Evolutionary conservation across 2,797 vertebrate species (phyloP).

Genomic region (Danio kyathit): DNA sequence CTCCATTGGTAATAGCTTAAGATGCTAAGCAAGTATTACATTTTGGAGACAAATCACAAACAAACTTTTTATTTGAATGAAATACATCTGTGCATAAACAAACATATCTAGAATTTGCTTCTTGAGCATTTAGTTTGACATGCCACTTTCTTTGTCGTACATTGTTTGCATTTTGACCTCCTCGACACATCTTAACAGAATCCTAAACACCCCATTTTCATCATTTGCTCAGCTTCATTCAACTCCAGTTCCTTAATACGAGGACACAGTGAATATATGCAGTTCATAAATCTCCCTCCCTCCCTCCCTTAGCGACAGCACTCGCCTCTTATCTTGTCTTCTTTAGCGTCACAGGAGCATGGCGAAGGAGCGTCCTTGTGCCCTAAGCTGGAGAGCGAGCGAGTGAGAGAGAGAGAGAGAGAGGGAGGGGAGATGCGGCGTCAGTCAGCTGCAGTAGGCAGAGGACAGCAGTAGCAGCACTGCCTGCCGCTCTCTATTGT

Average conservation of each 20-base stretch:
- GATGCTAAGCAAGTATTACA: too few relatives aligned
- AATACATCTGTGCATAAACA: too few relatives aligned
- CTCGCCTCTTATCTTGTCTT: slow-evolving; percentile 66
- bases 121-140: not conserved
- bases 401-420: slow-evolving; percentile 48
- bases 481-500: slow-evolving; percentile 79
- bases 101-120: too few relatives aligned
- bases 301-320: slow-evolving; percentile 61
- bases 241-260: slow-evolving; percentile 10
- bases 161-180: not conserved
- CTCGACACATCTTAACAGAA: not conserved
- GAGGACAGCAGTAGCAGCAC: slow-evolving; percentile 74
- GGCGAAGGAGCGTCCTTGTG: slow-evolving; percentile 60
- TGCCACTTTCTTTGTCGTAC: not conserved
- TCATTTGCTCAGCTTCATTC: slow-evolving; percentile 11
- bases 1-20: too few relatives aligned
- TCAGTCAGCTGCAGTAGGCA: slow-evolving; percentile 83
- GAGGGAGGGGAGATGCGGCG: slow-evolving; percentile 74
- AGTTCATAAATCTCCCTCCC: slow-evolving; percentile 69
- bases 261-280: slow-evolving; percentile 34
- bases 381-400: slow-evolving; percentile 49
- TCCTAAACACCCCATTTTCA: not conserved
- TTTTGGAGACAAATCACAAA: too few relatives aligned
- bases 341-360: slow-evolving; percentile 60
- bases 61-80: too few relatives aligned